Evolutionary conservation across 2,888 invertebrate species (phyloP).

Genomic region (Orchesella flavescens): DNA sequence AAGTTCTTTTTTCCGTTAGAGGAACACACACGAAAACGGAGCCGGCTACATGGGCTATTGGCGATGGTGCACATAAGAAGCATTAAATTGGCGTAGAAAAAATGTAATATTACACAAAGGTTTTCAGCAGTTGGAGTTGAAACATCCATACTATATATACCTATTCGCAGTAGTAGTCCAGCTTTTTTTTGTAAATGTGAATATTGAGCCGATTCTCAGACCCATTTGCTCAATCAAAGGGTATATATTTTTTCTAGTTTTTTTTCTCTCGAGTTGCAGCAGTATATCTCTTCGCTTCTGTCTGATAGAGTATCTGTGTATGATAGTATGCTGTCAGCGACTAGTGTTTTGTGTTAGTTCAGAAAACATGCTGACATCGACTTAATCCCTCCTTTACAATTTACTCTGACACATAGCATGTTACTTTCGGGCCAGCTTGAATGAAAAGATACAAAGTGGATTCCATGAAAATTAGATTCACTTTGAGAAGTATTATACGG

Average conservation of each 20-base stretch:
- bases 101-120: conserved; percentile 23
- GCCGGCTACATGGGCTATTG: conserved; percentile 47
- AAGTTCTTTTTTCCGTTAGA: conserved; percentile 14
- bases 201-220: no score
- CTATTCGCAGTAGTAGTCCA: no score
- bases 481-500: no score
- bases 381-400: conserved; percentile 44
- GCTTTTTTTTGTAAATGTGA: no score
- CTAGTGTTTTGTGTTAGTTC: conserved; percentile 4
- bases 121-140: background rate
- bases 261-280: no score
- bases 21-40: conserved; percentile 13
- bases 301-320: conserved; percentile 27
- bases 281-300: conserved; percentile 44
- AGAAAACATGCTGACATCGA: conserved; percentile 41
- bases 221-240: no score
- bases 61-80: conserved; percentile 1
- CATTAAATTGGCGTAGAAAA: background rate
- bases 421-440: conserved; percentile 5
- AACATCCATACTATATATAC: background rate
- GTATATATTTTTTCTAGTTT: no score
- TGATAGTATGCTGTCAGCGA: conserved; percentile 23
- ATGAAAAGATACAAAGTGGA: background rate
- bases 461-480: conserved; percentile 33
- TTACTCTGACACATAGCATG: conserved; percentile 11